Base-by-base conservation (phyloP, 2,888 invertebrate genomes). In the Napeogenes sylphis region DNA sequence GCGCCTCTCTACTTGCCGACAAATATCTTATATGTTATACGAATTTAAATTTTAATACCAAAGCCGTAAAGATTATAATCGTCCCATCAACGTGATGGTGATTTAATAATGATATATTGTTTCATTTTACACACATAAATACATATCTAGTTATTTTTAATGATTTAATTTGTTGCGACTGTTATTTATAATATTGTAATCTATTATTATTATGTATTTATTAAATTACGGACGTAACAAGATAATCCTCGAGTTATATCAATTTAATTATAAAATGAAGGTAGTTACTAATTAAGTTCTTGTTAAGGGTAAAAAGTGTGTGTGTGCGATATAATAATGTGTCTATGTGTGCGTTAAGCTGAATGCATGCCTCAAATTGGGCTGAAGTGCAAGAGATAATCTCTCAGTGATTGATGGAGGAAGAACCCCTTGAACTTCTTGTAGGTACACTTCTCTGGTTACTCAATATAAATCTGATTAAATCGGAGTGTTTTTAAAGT, bases 371-470 rank as follows among this genome's bases (percentile, higher is more conserved):
- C 78, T 87, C 84, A 85, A 87, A 86, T 87, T 86, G 84, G 84
- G 84, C 83, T 90, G 90, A 91, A 91, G 91, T 90, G 91, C 91
- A 92, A 87, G 90, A 92, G 93, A 93, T 93, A 92, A 93, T 92
- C 92, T 92, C 71, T 65, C 68, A 70, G 71, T 72, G 73, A 73
- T 73, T 72, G 73, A 73, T 73, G 73, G 71, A 71, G 70, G 68
- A 72, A 76, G 76, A 75, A 71, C 78, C 75, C 74, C 79, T 59
- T 45, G 56, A 54, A 46, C 56, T 47, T 55, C 58, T 63, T 67
- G 61, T 60, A 54, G 60, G 64, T 12, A 42, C 12, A 8, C 30
- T 30, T n/a, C 12, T 4, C 4, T 35, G 4, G 35, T 51, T 51
- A 21, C 21, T 21, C 21, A 21, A 21, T 21, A 21, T 51, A 51